Conservation (phyloP, 2,888 invertebrate genomes). For the Plemyria rubiginata region DNA sequence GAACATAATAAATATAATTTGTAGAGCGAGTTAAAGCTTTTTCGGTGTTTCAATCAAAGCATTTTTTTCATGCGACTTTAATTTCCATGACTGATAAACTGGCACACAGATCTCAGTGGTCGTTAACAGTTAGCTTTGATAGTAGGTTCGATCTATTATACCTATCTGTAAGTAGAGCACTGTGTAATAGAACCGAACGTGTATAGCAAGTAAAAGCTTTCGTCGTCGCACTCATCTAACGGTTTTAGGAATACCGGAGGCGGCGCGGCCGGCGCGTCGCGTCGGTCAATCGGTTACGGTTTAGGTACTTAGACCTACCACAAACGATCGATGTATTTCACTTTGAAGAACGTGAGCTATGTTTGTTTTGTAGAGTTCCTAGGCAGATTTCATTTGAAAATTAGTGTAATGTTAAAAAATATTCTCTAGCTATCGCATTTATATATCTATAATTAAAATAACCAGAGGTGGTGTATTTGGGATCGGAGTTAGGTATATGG, state of each 20-base stretch:
- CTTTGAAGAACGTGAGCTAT: no score
- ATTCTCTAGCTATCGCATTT: no score
- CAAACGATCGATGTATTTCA: slow-evolving; percentile 53
- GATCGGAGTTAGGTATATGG: no score
- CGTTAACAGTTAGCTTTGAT: slow-evolving; percentile 21
- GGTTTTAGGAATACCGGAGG: slow-evolving; percentile 56
- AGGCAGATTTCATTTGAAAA: no score
- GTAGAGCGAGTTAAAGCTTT: slow-evolving; percentile 9
- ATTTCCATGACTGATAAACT: not conserved
- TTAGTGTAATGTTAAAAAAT: no score
- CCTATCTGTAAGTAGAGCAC: slow-evolving; percentile 46
- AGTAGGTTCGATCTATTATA: slow-evolving; percentile 3
- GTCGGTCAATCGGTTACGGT: slow-evolving; percentile 37
- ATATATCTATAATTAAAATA: no score
- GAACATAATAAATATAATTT: not conserved
- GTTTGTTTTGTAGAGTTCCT: no score
- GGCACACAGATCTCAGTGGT: slow-evolving; percentile 6
- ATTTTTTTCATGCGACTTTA: not conserved
- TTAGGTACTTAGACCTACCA: slow-evolving; percentile 42
- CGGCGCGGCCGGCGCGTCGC: no score
- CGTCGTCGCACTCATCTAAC: slow-evolving; percentile 64
- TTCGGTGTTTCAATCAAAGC: not conserved
- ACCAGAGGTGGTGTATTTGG: no score
- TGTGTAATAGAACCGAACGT: slow-evolving; percentile 44
- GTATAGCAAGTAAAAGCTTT: slow-evolving; percentile 48